Evolutionary conservation across 2,888 invertebrate species (phyloP), one percentile per base, ranked within the genome.

Genomic region (Corythucha ciliata): DNA sequence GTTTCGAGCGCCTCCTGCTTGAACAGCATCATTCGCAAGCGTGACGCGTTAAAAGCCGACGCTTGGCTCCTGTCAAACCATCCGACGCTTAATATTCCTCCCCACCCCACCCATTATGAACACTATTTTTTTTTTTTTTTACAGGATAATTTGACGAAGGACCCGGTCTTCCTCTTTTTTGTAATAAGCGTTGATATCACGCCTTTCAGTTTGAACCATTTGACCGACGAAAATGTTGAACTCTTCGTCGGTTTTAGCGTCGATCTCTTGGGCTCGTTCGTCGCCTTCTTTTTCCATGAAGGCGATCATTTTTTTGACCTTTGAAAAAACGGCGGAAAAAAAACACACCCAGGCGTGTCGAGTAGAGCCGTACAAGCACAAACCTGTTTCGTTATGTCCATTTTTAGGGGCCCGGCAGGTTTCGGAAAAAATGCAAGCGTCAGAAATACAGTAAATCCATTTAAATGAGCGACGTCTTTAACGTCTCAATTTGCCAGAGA

Each of bases 201-300:
- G 26, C 18, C 34, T 48, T 22, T 41, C 48, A 1, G 25, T 18
- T 2, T 24, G 20, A 18, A 39, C 39, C 21, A 48, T 20, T 10
- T 48, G 40, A n/a, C 34, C 27, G 2, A 51, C 25, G 4, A 26
- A 8, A 8, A n/a, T 24, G 18, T 40, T 29, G 1, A 25, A 47
- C 34, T 54, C 54, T n/a, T 50, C 50, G 24, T 54, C 51, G 6
- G 40, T 25, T 24, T 40, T 54, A 16, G 32, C 27, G 25, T 51
- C 46, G 10, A 54, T 14, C 41, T 54, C 54, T 14, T 10, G n/a
- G 33, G 10, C 50, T 42, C 22, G 50, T 26, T 54, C 46, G 16
- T 39, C 46, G 14, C 45, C 54, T 25, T 54, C 51, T 20, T 42
- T 46, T 10, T 54, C 51, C 3, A 54, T 51, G 41, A 54, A 54